Base-by-base conservation (phyloP, 2,888 invertebrate species). In the Scaeva pyrastri region DNA sequence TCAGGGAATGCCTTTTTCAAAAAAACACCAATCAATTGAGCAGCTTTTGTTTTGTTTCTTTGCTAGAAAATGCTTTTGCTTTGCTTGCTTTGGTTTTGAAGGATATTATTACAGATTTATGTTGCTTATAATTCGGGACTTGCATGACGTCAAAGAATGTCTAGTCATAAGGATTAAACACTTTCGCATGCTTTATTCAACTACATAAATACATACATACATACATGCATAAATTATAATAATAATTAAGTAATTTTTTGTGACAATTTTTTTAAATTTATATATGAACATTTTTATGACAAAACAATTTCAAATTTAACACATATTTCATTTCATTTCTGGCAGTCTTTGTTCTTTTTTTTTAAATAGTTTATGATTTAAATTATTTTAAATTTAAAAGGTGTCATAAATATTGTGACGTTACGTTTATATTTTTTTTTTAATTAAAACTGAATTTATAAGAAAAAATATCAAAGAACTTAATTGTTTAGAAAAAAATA, bases 111-210 rank as follows among this genome's bases (percentile, higher is more conserved):
- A 21, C 6, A 8, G 14, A 16, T 60, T 39, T 3, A 10, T 43
- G 8, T 31, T 31, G 72, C 45, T 77, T 23, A 55, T 55, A 12
- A 16, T 21, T 21, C 19, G 45, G 45, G 41, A 16, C 56, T 36
- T 66, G 79, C 79, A 72, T 78, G 78, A 23, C 21, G 4, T 60
- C 19, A 60, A 16, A 58, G 11, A 10, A 19, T 31, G 8, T 0
- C 5, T 1, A 31, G 7, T 58, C n/a, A 19, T 5, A 71, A 43
- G 14, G n/a, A 58, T 50, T 56, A 7, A 52, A 52, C 23, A 52
- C 8, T 39, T 70, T 52, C 39, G 21, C 60, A 60, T 60, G 60
- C 1, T 58, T 12, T 2, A 7, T 52, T 14, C 11, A 43, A 43
- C 12, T n/a, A n/a, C n/a, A n/a, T n/a, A 19, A 48, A 48, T 48